Evolutionary conservation across 2,888 invertebrate genomes (phyloP).

Genomic region (Cotesia congregata): DNA sequence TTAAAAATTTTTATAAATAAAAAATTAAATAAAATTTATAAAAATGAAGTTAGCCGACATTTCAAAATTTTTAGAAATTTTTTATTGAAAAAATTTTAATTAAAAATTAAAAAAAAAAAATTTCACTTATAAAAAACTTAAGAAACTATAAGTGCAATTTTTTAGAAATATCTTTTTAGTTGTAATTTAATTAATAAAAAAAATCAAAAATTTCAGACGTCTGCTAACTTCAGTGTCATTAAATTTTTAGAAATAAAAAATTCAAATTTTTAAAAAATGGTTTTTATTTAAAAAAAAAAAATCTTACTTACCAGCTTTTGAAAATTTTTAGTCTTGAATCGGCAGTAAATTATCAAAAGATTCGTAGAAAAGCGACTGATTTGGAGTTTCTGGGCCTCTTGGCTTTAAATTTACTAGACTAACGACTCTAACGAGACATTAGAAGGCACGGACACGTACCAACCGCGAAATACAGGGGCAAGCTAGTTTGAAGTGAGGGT

Average conservation of each 20-base stretch:
- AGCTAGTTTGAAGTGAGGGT: not conserved
- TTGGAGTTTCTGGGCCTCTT: slow-evolving; percentile 52
- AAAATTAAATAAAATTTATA: not conserved
- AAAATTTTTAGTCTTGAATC: slow-evolving; percentile 45
- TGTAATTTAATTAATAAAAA: no score
- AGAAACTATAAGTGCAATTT: no score
- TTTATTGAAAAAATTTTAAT: no score
- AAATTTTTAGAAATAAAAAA: not conserved
- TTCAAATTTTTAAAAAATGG: slow-evolving; percentile 4
- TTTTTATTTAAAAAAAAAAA: slow-evolving; percentile 6
- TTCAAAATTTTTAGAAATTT: no score
- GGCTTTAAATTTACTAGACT: slow-evolving; percentile 55
- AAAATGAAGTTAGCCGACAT: no score
- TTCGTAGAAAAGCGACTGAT: slow-evolving; percentile 56
- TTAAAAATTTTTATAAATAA: not conserved
- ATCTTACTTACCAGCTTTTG: not conserved
- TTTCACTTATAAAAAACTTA: no score
- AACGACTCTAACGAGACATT: slow-evolving; percentile 58
- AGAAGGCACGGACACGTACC: slow-evolving; percentile 56
- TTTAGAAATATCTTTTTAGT: no score
- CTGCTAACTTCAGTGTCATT: no score
- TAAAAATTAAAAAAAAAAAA: no score
- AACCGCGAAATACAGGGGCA: slow-evolving; percentile 42
- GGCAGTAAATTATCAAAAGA: slow-evolving; percentile 52
- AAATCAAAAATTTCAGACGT: no score